phyloP scores from a whole-genome alignment of 1,140 invertebrate genomes.

The Anastrepha obliqua region DNA sequence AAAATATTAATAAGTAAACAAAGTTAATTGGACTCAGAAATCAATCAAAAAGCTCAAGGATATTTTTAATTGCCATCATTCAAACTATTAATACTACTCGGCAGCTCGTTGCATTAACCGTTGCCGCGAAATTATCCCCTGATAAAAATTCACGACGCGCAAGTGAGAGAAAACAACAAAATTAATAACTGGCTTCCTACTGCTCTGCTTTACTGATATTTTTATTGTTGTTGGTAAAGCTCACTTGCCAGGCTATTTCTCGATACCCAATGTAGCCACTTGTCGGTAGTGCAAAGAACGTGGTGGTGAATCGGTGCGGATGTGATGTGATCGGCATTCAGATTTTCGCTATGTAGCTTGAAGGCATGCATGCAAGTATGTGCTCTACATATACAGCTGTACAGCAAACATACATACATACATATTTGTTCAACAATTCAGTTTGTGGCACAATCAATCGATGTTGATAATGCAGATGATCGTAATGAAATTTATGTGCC shows the following conservation, averaged over 20 bases:
- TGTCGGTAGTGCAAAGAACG: neutral
- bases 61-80: neutral
- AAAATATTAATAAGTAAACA: neutral
- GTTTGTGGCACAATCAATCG: neutral
- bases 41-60: neutral
- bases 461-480: conserved; percentile 64
- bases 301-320: neutral
- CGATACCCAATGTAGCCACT: neutral
- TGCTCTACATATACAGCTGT: neutral
- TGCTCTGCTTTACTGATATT: too few species aligned
- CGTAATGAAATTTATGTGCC: conserved; percentile 70
- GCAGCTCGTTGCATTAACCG: too few species aligned
- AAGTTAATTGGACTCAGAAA: neutral
- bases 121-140: neutral
- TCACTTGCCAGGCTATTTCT: neutral
- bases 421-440: neutral
- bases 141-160: neutral
- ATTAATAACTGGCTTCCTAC: too few species aligned
- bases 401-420: neutral
- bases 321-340: neutral
- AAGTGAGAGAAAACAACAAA: too few species aligned
- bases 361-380: neutral
- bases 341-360: neutral
- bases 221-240: too few species aligned
- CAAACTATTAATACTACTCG: neutral